These are phyloP conservation scores for Aphaenogaster ashmeadi DNA, from an alignment of 1,140 invertebrate genomes.

Conservation along the genomic window DNA sequence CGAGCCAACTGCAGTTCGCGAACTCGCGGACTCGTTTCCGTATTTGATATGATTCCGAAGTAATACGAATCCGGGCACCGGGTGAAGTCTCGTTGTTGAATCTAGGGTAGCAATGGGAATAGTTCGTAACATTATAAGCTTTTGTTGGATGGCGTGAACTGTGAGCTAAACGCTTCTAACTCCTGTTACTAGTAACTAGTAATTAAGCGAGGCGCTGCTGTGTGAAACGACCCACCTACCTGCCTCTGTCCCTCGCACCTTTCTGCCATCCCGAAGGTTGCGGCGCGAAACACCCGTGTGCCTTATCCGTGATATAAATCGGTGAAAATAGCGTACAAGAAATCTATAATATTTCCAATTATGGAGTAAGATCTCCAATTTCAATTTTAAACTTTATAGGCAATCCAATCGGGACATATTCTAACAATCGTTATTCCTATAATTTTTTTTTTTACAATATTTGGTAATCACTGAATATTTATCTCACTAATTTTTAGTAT, in stretches of 20 bases:
- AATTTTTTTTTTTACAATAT: not conserved
- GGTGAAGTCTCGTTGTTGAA: conserved; percentile 70
- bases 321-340: not conserved
- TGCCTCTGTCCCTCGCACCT: conserved; percentile 62
- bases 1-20: conserved; percentile 64
- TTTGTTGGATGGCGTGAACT: conserved; percentile 77
- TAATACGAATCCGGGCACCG: conserved; percentile 70
- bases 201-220: conserved; percentile 83
- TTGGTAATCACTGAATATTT: not conserved
- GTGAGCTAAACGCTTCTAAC: conserved; percentile 82
- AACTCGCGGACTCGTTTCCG: conserved; percentile 68
- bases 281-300: conserved; percentile 71
- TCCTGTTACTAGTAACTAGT: conserved; percentile 82
- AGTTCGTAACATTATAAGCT: conserved; percentile 76
- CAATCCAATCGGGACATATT: not conserved
- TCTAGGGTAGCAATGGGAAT: conserved; percentile 75
- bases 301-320: conserved; percentile 54
- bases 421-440: not conserved
- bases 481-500: not conserved
- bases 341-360: not conserved
- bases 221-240: conserved; percentile 80
- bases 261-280: conserved; percentile 68
- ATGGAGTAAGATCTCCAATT: not conserved
- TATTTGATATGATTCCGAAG: conserved; percentile 75
- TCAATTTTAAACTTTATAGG: not conserved